phyloP scores from a whole-genome alignment of 2,888 invertebrate genomes.

The Nasonia oneida region DNA sequence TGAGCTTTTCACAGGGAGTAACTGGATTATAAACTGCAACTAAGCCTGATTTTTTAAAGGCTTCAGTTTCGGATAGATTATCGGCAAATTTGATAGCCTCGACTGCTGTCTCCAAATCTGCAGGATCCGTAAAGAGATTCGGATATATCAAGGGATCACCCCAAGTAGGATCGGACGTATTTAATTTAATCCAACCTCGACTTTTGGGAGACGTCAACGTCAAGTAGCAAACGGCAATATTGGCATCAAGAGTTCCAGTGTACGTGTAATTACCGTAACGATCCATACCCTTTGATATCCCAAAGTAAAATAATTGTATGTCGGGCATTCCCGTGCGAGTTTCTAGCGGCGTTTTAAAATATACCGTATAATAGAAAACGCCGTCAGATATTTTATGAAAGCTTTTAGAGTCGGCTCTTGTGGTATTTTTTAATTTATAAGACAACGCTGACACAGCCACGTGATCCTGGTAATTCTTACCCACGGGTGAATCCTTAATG shows the following conservation, averaged over 20 bases:
- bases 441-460: neutral
- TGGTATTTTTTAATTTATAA: constrained; percentile 68
- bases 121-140: constrained; percentile 83
- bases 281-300: neutral
- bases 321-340: neutral
- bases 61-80: neutral
- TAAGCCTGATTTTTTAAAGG: neutral
- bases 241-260: neutral
- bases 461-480: neutral
- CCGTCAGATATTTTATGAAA: neutral
- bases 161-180: constrained; percentile 84
- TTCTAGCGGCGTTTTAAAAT: neutral
- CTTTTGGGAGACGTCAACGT: constrained; percentile 84
- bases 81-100: neutral
- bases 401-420: neutral
- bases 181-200: constrained; percentile 83
- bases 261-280: neutral
- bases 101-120: constrained; percentile 78
- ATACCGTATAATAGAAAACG: neutral
- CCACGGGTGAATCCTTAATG: neutral
- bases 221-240: constrained; percentile 80
- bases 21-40: neutral
- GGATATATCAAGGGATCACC: constrained; percentile 87
- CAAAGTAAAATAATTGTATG: neutral
- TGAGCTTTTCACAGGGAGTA: neutral